Base-by-base conservation (phyloP, 1,140 invertebrate genomes). In the Ectropis grisescens region DNA sequence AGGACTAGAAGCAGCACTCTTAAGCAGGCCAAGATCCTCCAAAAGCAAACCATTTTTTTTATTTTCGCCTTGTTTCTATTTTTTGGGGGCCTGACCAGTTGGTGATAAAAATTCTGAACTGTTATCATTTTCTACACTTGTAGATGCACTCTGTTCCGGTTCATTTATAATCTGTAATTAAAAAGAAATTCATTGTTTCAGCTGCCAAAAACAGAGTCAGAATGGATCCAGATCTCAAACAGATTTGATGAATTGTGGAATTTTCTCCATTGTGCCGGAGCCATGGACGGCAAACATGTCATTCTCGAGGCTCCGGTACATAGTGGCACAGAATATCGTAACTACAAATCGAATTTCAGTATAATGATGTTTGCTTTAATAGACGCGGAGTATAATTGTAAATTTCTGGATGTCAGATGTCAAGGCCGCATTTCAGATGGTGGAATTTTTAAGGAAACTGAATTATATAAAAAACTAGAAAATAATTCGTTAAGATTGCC, bases 91-190 rank as follows among this genome's bases (percentile, higher is more conserved):
- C 33, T 15, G 33, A 27, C 33, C 24, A 35, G 25, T 27, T 28
- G 14, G 24, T 35, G 25, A 35, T 35, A 35, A 27, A 35, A 28
- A 35, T 28, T 35, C 33, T 27, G 26, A 35, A 35, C 33, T 35
- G 26, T 35, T 35, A 35, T 35, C 33, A 35, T 35, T 27, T 35
- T 35, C 25, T 27, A 13, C 25, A 35, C 33, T 35, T 35, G 33
- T 35, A 35, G 33, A 35, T 35, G 33, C 33, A 11, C 33, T 34
- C 23, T 35, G 33, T 35, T 28, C 33, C 33, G 25, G 33, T 35
- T 35, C 33, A 35, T 35, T 35, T 35, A 25, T 28, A 27, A 35
- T 35, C 33, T 35, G 33, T 35, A 35, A 35, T 35, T 8, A 35
- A 35, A 33, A 33, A 35, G 13, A 35, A 35, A 28, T 28, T 35